Conservation (phyloP, 2,797 vertebrate species). For the Cercopithecus neglectus region DNA sequence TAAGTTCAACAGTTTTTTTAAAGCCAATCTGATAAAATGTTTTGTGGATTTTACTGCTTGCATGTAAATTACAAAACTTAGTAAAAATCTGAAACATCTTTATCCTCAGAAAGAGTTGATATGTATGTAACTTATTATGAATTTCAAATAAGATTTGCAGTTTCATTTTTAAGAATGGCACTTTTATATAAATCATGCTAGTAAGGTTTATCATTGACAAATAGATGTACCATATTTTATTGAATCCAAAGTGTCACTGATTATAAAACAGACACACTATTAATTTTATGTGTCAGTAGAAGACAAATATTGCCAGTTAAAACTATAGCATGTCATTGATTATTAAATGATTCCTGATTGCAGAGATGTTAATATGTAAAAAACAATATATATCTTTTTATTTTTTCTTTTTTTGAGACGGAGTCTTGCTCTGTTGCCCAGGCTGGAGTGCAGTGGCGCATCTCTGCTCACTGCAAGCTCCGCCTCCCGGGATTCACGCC, state of each 20-base stretch:
- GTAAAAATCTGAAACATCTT: background rate
- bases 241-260: background rate
- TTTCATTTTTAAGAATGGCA: constrained; percentile 26
- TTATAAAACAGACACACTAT: background rate
- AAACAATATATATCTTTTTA: background rate
- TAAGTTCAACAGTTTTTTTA: constrained; percentile 27
- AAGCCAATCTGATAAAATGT: background rate
- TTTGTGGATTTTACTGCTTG: constrained; percentile 24
- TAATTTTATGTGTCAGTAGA: constrained; percentile 27
- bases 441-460: too few relatives aligned
- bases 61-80: constrained; percentile 16
- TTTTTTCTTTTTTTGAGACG: too few relatives aligned
- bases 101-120: background rate
- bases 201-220: background rate
- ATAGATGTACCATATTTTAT: background rate
- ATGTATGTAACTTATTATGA: background rate
- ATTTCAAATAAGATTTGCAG: constrained; percentile 9
- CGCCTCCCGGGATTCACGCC: too few relatives aligned
- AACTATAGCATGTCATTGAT: background rate
- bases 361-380: background rate
- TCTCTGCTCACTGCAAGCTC: too few relatives aligned
- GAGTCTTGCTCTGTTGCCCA: too few relatives aligned
- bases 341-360: constrained; percentile 20
- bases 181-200: background rate
- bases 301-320: background rate